phyloP scores from a whole-genome alignment of 2,888 invertebrate species.

The Apamea sordens region DNA sequence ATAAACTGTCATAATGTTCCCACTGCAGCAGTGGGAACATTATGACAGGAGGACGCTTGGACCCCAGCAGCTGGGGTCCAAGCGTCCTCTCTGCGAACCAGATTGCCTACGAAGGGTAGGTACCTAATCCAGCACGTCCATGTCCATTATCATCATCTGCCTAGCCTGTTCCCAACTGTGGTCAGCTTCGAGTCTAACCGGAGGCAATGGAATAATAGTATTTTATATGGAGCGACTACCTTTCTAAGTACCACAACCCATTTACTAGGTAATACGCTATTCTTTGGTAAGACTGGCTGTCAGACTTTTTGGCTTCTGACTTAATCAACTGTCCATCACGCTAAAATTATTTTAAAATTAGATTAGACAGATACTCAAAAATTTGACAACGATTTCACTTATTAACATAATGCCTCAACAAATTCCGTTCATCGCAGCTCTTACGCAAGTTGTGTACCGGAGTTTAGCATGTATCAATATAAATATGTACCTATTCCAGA shows the following conservation, averaged over 20 bases:
- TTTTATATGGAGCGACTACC: no score
- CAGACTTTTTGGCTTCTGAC: no score
- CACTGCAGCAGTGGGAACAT: no score
- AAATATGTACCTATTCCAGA: conserved; percentile 6
- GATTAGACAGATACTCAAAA: not conserved
- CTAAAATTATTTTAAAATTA: not conserved
- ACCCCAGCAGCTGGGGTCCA: accelerated
- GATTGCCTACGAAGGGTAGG: not conserved
- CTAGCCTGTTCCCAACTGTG: no score
- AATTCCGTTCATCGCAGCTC: conserved; percentile 65
- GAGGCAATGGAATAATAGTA: no score
- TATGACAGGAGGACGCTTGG: no score
- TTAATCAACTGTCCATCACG: not conserved
- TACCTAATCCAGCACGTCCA: not conserved
- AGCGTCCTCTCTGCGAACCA: no score
- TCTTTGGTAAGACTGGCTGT: no score
- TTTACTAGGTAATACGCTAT: no score
- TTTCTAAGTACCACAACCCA: no score
- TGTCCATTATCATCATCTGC: not conserved
- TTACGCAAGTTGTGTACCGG: conserved; percentile 34
- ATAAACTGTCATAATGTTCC: not conserved
- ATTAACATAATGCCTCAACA: conserved; percentile 61
- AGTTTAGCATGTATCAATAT: conserved; percentile 62
- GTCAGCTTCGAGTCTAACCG: no score
- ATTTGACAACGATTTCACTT: conserved; percentile 8